Base-by-base conservation (phyloP, 2,797 vertebrate genomes). In the Aulostomus chinensis region DNA sequence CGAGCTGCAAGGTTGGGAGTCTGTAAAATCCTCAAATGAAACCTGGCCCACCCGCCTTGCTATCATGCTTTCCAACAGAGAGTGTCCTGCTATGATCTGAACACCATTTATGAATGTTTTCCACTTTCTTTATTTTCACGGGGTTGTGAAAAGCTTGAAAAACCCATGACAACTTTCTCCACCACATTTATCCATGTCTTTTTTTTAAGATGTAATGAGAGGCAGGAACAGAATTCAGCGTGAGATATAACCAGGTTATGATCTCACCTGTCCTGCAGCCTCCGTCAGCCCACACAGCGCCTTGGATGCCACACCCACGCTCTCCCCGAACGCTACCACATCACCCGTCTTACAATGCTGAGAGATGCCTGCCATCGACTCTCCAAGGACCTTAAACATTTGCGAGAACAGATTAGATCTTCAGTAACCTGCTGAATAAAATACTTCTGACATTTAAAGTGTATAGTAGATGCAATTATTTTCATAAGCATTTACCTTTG, bases 281-380 rank as follows among this genome's bases (percentile, higher is more conserved):
- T 98, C 97, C 0, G 97, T 99, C 66, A 99, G 91, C 25, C 96
- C 96, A 63, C 96, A 99, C 45, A 99, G 85, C 13, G 97, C 96
- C 83, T 99, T 99, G 61, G 96, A 98, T 0, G 96, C 97, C 60
- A 95, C 90, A n/a, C 93, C 92, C 55, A 98, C 96, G 32, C 96
- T 96, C 52, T 97, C 95, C 29, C 96, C 97, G 4, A 99, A 99
- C 15, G 93, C 93, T 5, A 92, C 77, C 59, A 98, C 94, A 70
- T 97, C 95, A 2, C 95, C 95, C 0, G 93, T 98, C 85, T 97
- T 99, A 63, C 96, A 98, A 55, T 98, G 94, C 80, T 99, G 97
- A 3, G 97, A 99, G 81, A 99, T 98, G 17, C 97, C 97, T 0
- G 97, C 96, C 96, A 99, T 99, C 0, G 97, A 94, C 82, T 99